Conservation (phyloP, 1,140 invertebrate genomes). For the Pinna nobilis region DNA sequence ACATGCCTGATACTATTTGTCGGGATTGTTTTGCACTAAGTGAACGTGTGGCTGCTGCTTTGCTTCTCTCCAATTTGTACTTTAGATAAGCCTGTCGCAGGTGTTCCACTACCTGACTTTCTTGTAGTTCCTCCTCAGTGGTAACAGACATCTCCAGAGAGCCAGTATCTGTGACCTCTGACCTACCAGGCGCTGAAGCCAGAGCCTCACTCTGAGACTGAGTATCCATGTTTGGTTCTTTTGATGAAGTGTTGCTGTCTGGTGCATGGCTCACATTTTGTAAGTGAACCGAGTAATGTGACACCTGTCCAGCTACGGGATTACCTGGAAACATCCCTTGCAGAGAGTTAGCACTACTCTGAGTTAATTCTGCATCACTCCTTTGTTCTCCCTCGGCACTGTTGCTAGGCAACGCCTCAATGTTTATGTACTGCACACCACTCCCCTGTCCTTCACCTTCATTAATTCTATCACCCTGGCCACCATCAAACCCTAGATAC, state of each 20-base stretch:
- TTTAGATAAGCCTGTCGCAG: slow-evolving; percentile 5
- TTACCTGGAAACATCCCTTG: background rate
- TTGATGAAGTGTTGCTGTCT: background rate
- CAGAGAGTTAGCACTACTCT: background rate
- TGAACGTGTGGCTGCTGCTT: slow-evolving; percentile 1
- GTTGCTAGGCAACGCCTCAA: background rate
- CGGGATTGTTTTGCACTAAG: background rate
- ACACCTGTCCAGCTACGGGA: background rate
- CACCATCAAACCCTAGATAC: background rate
- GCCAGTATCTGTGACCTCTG: background rate
- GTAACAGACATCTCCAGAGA: background rate
- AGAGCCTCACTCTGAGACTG: background rate
- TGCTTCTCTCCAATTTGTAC: background rate
- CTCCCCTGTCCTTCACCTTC: slow-evolving; percentile 2
- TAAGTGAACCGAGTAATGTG: background rate
- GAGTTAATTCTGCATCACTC: background rate
- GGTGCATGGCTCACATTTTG: background rate
- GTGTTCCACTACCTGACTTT: slow-evolving; percentile 10
- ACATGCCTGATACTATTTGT: background rate
- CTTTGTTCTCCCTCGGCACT: background rate
- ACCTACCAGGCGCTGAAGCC: background rate
- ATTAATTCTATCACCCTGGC: background rate
- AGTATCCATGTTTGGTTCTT: background rate
- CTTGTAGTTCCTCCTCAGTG: slow-evolving; percentile 7
- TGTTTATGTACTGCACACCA: background rate